Evolutionary conservation across 1,140 invertebrate species (phyloP).

Genomic region (Zaprionus ghesquierei): DNA sequence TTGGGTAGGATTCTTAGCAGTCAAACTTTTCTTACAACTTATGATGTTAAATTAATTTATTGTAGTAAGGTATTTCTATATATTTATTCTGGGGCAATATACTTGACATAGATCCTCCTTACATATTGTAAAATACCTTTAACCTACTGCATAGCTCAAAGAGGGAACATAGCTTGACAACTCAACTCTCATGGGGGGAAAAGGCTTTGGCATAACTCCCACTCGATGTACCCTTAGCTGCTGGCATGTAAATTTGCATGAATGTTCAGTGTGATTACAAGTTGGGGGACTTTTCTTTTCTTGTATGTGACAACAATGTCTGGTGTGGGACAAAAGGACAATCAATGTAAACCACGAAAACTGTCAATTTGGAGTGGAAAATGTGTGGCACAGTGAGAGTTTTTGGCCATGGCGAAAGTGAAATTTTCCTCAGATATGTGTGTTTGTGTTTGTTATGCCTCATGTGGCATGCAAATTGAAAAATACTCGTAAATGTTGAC

Average conservation of each 20-base stretch:
- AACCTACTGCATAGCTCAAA: no score
- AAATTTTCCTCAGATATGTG: conserved; percentile 1
- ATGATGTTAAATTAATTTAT: no score
- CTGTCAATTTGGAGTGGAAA: conserved; percentile 30
- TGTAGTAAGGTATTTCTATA: no score
- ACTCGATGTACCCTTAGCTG: background rate
- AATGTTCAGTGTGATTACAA: background rate
- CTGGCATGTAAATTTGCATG: background rate
- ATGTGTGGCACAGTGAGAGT: conserved; percentile 10
- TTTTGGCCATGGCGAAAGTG: conserved; percentile 26
- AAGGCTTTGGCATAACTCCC: background rate
- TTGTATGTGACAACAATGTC: background rate
- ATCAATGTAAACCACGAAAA: conserved; percentile 18
- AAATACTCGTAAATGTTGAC: conserved; percentile 43
- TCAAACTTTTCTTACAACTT: no score
- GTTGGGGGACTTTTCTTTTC: background rate
- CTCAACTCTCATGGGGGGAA: background rate
- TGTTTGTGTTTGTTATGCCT: conserved; percentile 9
- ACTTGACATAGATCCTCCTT: no score
- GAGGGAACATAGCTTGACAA: no score
- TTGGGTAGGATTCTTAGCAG: no score
- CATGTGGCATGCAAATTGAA: conserved; percentile 46
- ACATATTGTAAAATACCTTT: no score
- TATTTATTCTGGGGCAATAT: no score
- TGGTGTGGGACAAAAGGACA: no score